Percentiles rank a stretch among this genome's conserved stretches.
Evolutionary conservation across 2,113 vertebrate species (phyloP).

Genomic region (Neotoma lepida): DNA sequence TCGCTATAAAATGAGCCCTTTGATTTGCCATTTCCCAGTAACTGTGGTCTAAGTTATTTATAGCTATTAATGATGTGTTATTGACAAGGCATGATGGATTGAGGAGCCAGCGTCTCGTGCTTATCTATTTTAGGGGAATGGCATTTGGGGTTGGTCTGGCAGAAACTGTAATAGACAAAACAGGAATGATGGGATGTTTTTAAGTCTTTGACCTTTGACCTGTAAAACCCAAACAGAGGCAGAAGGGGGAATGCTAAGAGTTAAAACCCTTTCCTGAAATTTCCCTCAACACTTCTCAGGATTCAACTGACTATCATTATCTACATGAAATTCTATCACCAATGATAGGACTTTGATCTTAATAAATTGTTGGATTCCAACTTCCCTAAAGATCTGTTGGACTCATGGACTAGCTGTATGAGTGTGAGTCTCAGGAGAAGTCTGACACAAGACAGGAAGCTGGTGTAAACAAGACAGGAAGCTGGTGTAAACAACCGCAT

Average conservation of each 20-base stretch:
- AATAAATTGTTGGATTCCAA: not conserved
- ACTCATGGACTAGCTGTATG: not conserved
- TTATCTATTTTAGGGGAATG: constrained; percentile 48
- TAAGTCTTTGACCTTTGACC: not conserved
- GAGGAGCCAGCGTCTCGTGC: not conserved
- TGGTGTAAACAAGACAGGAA: not conserved
- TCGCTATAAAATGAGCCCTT: constrained; percentile 54
- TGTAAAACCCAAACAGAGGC: not conserved
- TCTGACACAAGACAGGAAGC: not conserved
- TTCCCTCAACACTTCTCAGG: not conserved
- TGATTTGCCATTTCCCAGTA: constrained; percentile 40
- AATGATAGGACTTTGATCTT: not conserved
- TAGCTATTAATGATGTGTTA: constrained; percentile 67
- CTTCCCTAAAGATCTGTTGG: not conserved
- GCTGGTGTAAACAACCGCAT: not conserved
- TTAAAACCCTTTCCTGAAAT: not conserved
- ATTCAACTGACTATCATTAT: not conserved
- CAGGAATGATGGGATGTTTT: not conserved
- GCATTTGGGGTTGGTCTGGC: not conserved
- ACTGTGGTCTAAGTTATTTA: constrained; percentile 66
- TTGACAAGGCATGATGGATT: constrained; percentile 47
- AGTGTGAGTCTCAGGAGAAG: not conserved
- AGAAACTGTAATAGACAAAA: not conserved
- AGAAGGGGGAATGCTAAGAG: not conserved
- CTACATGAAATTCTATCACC: not conserved